These are phyloP conservation scores for Nothura maculosa DNA, from an alignment of 2,797 vertebrate genomes.

Conservation along the genomic window DNA sequence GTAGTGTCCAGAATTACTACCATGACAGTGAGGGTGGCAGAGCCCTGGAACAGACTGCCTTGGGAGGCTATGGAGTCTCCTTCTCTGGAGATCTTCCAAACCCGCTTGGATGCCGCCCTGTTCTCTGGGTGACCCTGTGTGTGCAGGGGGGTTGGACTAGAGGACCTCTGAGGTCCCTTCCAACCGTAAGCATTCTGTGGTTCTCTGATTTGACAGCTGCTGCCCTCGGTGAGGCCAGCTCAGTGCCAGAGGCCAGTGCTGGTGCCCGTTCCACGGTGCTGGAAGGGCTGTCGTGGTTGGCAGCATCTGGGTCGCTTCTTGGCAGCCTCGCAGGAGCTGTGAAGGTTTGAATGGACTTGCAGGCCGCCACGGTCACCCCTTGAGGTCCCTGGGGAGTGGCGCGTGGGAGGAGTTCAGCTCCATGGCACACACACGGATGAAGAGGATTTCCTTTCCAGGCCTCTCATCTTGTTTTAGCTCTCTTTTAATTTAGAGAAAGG, in stretches of 20 bases:
- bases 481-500: neutral
- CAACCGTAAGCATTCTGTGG: too few species aligned
- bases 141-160: too few species aligned
- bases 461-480: neutral
- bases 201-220: constrained; percentile 27
- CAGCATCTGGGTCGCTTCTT: neutral
- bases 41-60: too few species aligned
- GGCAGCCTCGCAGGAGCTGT: neutral
- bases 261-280: constrained; percentile 33
- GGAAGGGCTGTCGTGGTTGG: neutral
- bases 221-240: constrained; percentile 5
- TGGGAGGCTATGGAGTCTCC: too few species aligned
- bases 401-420: neutral
- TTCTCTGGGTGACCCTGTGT: too few species aligned
- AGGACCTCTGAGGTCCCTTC: too few species aligned
- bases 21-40: too few species aligned
- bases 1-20: neutral
- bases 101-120: too few species aligned
- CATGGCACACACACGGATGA: neutral
- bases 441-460: neutral
- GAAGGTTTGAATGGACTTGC: neutral
- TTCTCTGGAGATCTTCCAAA: too few species aligned
- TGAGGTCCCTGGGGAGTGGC: neutral
- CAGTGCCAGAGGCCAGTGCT: neutral
- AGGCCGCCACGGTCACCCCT: neutral